Evolutionary conservation across 1,140 invertebrate genomes (phyloP).

Genomic region (Spodoptera litura): DNA sequence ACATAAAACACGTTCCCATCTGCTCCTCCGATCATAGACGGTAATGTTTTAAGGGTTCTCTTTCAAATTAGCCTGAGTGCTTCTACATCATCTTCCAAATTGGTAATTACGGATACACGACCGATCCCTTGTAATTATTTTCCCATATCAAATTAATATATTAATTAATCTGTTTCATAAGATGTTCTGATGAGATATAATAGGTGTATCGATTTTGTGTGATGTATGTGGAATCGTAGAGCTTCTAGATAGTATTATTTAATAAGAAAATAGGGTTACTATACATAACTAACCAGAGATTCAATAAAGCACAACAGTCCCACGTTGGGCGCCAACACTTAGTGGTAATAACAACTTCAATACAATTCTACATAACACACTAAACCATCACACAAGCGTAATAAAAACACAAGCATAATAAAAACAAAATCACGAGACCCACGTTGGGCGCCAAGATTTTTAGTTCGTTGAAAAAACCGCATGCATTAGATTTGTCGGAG

Average conservation of each 20-base stretch:
- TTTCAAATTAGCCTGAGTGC: slow-evolving; percentile 4
- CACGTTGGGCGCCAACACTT: slow-evolving; percentile 1
- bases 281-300: no score
- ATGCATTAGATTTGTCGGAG: slow-evolving; percentile 15
- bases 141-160: not conserved
- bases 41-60: not conserved
- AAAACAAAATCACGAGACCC: not conserved
- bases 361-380: not conserved
- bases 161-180: slow-evolving; percentile 9
- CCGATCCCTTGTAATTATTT: not conserved
- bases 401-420: not conserved
- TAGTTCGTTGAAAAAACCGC: not conserved
- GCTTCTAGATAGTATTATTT: no score
- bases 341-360: no score
- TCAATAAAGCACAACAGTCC: not conserved
- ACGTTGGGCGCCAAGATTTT: slow-evolving; percentile 22
- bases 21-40: not conserved
- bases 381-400: not conserved
- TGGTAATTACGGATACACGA: not conserved
- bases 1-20: not conserved
- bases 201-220: not conserved
- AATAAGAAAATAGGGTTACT: no score
- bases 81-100: not conserved
- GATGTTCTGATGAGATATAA: not conserved
- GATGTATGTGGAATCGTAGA: no score